These are phyloP conservation scores for Eupithecia subfuscata DNA, from an alignment of 2,888 invertebrate species.

Conservation along the genomic window DNA sequence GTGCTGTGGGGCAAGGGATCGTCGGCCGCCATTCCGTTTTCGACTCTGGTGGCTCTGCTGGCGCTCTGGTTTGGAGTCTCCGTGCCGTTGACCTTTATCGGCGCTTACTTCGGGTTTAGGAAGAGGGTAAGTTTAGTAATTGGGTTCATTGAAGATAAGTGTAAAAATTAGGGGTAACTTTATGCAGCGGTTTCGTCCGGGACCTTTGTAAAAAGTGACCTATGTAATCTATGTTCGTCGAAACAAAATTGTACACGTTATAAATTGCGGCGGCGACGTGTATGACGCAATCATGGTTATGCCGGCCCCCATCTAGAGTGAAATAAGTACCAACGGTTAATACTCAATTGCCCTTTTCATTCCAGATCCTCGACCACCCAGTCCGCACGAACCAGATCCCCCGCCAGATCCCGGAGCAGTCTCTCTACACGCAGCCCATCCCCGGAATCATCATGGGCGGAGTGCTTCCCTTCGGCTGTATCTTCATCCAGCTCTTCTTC, in stretches of 20 bases:
- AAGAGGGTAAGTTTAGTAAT: constrained; percentile 89
- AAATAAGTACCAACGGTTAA: not conserved
- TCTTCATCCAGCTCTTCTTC: constrained; percentile 99
- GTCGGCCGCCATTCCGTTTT: constrained; percentile 98
- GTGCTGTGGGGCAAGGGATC: constrained; percentile 98
- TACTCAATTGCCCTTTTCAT: not conserved
- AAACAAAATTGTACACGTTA: no score
- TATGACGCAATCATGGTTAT: no score
- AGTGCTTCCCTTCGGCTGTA: constrained; percentile 98
- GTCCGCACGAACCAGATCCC: constrained; percentile 99
- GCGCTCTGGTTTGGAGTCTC: constrained; percentile 99
- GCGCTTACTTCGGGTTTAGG: constrained; percentile 99
- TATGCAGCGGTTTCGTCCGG: no score
- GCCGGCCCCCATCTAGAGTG: not conserved
- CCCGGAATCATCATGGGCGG: constrained; percentile 99
- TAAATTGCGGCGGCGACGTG: no score
- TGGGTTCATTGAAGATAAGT: not conserved
- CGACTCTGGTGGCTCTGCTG: constrained; percentile 95
- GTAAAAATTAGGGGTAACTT: no score
- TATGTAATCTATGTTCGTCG: no score
- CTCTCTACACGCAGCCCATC: constrained; percentile 97
- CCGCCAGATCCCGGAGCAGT: constrained; percentile 98
- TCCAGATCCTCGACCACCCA: constrained; percentile 96
- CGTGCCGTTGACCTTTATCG: constrained; percentile 98
- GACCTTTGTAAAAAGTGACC: no score